phyloP scores from a whole-genome alignment of 2,888 invertebrate genomes.

The Dasysyrphus albostriatus region DNA sequence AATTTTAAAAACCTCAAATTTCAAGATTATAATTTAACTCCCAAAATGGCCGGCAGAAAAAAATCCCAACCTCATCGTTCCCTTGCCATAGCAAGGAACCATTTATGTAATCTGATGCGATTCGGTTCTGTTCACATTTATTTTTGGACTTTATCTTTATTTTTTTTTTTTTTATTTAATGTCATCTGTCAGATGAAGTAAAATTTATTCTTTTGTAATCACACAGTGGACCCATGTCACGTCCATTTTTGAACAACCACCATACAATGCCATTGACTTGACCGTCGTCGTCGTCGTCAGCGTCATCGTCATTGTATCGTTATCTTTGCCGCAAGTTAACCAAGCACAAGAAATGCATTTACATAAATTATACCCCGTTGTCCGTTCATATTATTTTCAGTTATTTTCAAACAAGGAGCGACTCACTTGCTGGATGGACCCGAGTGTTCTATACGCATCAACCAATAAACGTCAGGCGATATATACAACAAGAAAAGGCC shows the following conservation, averaged over 20 bases:
- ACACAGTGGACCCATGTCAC: constrained; percentile 77
- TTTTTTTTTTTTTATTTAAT: constrained; percentile 78
- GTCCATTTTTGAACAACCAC: constrained; percentile 60
- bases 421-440: constrained; percentile 21
- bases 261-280: constrained; percentile 17
- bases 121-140: constrained; percentile 46
- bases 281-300: constrained; percentile 1
- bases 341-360: constrained; percentile 78
- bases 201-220: constrained; percentile 83
- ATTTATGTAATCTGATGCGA: constrained; percentile 43
- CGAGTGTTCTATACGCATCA: constrained; percentile 20
- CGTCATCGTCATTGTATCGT: constrained; percentile 39
- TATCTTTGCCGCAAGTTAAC: constrained; percentile 72
- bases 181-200: constrained; percentile 83
- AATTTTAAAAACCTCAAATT: constrained; percentile 11
- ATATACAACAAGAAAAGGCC: constrained; percentile 33
- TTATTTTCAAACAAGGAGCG: constrained; percentile 44
- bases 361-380: constrained; percentile 81
- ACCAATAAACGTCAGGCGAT: constrained; percentile 56
- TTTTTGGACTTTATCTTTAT: constrained; percentile 37
- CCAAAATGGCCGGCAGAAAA: constrained; percentile 23
- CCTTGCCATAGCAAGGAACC: constrained; percentile 7
- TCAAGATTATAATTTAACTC: neutral
- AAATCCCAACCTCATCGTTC: neutral
- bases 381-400: constrained; percentile 32